A percentile compares a stretch with the other conserved stretches of the same genome.
phyloP scores from a whole-genome alignment of 2,797 vertebrate genomes.

The Buphagus erythrorhynchus region DNA sequence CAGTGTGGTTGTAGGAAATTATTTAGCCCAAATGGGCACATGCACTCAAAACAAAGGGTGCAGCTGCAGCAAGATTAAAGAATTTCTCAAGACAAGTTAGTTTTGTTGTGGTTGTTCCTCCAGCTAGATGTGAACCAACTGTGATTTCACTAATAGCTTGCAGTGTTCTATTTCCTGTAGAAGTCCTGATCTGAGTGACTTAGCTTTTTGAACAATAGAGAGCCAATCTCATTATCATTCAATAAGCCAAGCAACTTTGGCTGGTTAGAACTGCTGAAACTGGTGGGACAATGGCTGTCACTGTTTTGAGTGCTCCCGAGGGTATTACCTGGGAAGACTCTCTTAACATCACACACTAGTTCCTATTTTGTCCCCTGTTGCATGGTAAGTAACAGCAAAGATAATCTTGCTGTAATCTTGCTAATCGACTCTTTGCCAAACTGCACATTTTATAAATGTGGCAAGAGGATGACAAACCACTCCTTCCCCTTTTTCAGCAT shows the following conservation, averaged over 20 bases:
- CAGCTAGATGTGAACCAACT: fast-evolving
- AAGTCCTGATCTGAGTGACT: background rate
- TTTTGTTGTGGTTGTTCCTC: background rate
- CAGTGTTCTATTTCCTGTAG: background rate
- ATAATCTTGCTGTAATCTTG: conserved; percentile 1
- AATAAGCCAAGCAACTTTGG: background rate
- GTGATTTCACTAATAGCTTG: background rate
- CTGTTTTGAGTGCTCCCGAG: background rate
- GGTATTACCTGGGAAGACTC: background rate
- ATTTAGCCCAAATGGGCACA: background rate
- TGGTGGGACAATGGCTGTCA: conserved; percentile 1
- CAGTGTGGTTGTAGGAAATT: background rate
- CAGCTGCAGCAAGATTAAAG: background rate
- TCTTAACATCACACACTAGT: background rate
- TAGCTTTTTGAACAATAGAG: background rate
- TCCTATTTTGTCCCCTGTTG: background rate
- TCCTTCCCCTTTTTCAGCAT: conserved; percentile 12
- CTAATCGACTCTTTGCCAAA: conserved; percentile 19
- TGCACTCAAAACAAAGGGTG: background rate
- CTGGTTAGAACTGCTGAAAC: background rate
- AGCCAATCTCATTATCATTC: background rate
- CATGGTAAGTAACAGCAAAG: background rate
- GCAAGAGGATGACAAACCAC: background rate
- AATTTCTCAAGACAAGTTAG: background rate
- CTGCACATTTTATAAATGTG: background rate